Evolutionary conservation across 2,113 vertebrate species (phyloP).

Genomic region (Falco punctatus): DNA sequence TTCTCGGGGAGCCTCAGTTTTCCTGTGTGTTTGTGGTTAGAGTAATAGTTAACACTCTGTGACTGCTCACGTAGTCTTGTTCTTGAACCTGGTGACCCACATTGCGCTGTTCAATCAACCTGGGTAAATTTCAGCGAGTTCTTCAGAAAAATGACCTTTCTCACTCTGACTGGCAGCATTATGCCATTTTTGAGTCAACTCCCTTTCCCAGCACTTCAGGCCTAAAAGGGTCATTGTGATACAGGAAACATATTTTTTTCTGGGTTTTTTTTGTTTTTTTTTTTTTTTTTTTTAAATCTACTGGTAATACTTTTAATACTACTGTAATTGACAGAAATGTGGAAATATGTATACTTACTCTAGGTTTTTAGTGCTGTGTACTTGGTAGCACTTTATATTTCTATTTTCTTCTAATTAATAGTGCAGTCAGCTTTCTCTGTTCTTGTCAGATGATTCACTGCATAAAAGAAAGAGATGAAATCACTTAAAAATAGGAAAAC

Average conservation of each 20-base stretch:
- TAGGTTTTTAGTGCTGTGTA: background rate
- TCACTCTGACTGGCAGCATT: background rate
- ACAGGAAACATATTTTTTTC: background rate
- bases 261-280: background rate
- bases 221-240: background rate
- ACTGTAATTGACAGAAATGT: background rate
- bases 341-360: background rate
- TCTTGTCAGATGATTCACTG: slow-evolving; percentile 13
- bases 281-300: background rate
- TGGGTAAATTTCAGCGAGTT: background rate
- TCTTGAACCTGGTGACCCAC: background rate
- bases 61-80: fast-evolving
- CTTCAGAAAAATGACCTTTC: background rate
- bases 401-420: slow-evolving; percentile 46
- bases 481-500: slow-evolving; percentile 22
- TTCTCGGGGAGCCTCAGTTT: background rate
- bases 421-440: slow-evolving; percentile 5
- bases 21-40: background rate
- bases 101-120: background rate
- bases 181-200: background rate
- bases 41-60: background rate
- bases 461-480: background rate
- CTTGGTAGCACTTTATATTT: slow-evolving; percentile 19
- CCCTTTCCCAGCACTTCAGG: background rate
- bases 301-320: background rate